Percentiles rank a stretch among this genome's conserved stretches.
Evolutionary conservation across 2,797 vertebrate species (phyloP).

Genomic region (Tiaroga cobitis): DNA sequence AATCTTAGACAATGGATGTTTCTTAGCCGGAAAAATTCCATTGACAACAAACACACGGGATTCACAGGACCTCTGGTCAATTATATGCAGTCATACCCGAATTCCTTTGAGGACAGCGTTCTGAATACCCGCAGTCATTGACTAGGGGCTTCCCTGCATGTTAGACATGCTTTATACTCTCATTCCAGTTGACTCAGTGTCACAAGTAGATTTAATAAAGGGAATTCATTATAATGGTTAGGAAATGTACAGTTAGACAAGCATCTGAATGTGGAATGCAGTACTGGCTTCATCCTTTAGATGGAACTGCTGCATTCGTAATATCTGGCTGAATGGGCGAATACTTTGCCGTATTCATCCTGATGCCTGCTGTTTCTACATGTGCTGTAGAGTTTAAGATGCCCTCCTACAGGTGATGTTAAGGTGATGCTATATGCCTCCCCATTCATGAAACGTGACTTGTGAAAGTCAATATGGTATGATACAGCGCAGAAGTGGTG

Average conservation of each 20-base stretch:
- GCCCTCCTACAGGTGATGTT: constrained; percentile 5
- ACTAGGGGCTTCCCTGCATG: constrained; percentile 60
- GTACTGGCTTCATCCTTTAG: constrained; percentile 73
- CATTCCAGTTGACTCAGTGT: constrained; percentile 35
- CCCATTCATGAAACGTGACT: background rate
- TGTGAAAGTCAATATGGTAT: background rate
- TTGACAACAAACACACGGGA: constrained; percentile 67
- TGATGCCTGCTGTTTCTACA: background rate
- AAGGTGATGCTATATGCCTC: background rate
- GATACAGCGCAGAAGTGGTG: background rate
- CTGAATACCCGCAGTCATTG: constrained; percentile 69
- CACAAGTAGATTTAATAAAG: constrained; percentile 49
- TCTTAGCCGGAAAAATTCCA: constrained; percentile 57
- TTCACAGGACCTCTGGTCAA: constrained; percentile 75
- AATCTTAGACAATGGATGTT: constrained; percentile 48
- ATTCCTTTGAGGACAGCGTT: constrained; percentile 73
- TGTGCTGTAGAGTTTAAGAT: background rate
- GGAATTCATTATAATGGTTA: constrained; percentile 46
- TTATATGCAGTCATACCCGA: constrained; percentile 77
- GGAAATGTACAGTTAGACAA: constrained; percentile 33
- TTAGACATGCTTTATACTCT: constrained; percentile 56
- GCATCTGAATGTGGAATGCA: constrained; percentile 60
- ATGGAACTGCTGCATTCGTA: constrained; percentile 79
- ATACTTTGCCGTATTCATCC: background rate
- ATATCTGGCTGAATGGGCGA: constrained; percentile 55